Evolutionary conservation across 2,113 vertebrate species (phyloP).

Genomic region (Pandion haliaetus): DNA sequence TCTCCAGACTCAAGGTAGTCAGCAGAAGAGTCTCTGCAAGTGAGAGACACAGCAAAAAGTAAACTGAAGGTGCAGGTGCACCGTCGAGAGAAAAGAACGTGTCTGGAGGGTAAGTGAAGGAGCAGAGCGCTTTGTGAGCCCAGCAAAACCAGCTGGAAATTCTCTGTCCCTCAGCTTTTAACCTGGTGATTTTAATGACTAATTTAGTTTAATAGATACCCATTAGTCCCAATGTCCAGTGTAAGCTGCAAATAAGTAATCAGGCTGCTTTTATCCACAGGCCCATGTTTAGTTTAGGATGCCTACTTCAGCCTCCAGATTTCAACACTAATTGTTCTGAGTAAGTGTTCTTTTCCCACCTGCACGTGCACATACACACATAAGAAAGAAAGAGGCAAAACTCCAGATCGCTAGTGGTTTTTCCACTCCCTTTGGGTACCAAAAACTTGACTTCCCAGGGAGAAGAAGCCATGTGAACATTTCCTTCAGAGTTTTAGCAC

Average conservation of each 20-base stretch:
- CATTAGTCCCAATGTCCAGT: neutral
- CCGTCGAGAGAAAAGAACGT: neutral
- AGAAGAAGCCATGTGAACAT: neutral
- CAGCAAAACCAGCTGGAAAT: neutral
- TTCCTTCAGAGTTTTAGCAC: neutral
- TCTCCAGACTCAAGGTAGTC: neutral
- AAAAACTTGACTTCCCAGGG: neutral
- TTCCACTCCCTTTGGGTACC: neutral
- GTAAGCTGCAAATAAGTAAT: neutral
- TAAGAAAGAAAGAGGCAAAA: neutral
- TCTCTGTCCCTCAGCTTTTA: neutral
- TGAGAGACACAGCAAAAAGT: neutral
- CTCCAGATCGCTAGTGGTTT: neutral
- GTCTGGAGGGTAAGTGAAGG: neutral
- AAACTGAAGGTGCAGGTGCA: neutral
- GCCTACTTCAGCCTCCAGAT: neutral
- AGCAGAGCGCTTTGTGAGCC: neutral
- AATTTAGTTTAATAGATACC: neutral
- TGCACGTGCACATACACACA: neutral
- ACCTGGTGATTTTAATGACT: too few relatives aligned
- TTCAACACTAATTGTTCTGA: rapidly evolving
- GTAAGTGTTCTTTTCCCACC: neutral
- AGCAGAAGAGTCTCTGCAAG: neutral
- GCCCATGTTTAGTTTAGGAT: neutral
- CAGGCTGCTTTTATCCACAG: neutral